Base-by-base conservation (phyloP, 2,797 vertebrate species). In the Paratrypauchen microcephalus region DNA sequence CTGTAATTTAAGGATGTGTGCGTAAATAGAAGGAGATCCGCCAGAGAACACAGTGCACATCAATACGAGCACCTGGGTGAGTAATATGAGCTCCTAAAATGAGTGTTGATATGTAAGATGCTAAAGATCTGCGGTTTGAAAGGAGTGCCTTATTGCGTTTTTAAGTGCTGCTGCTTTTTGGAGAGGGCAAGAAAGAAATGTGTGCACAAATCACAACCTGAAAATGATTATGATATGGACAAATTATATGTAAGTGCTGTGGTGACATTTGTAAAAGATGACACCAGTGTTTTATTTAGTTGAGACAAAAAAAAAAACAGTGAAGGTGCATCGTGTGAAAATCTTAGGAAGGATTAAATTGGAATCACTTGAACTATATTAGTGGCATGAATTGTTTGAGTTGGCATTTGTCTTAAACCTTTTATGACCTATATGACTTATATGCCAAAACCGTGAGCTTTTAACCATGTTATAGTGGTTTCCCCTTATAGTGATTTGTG, bases 1-100 rank as follows among this genome's bases (percentile, higher is more conserved):
- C 18, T 28, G 72, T 39, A 30, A 48, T 13, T 28, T 50, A 69
- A 61, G 72, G 24, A 23, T 23, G n/a, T 54, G 39, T 4, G n/a
- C 50, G 72, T 59, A 57, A 76, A 60, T 58, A 71, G 47, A 73
- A 65, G 65, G 18, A n/a, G 62, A 3, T 4, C 19, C 13, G 15
- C 4, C 26, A 68, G 23, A 62, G n/a, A 65, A 28, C 61, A 48
- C 21, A 62, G 4, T 26, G 30, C 0, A 50, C 24, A 66, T 78
- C 73, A 67, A 66, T 69, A 21, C 21, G 24, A 23, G 39, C 32
- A 57, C 41, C 23, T 41, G 24, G 30, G 39, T 52, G 71, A 41
- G 21, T 59, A 47, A 68, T 13, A 47, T 23, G 13, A 66, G 63
- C 21, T 19, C 54, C 19, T 5, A 7, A 59, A 54, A 26, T 39